phyloP scores from a whole-genome alignment of 2,888 invertebrate species.

The Marronus borbonicus region DNA sequence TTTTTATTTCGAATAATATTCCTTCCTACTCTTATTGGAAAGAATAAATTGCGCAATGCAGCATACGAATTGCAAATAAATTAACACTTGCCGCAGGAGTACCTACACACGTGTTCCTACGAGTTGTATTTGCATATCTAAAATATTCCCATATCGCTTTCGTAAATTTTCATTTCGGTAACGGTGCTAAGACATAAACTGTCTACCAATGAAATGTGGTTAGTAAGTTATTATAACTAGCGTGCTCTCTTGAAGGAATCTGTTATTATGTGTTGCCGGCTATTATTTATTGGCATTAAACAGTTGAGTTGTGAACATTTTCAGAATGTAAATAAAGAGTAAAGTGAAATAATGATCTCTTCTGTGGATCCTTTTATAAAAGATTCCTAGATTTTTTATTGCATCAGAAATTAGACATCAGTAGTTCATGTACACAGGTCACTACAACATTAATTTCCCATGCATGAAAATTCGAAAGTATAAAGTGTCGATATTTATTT shows the following conservation, averaged over 20 bases:
- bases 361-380: too few species aligned
- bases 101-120: background rate
- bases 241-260: background rate
- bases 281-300: background rate
- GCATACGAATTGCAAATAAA: constrained; percentile 13
- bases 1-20: too few species aligned
- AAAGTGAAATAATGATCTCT: background rate
- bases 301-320: background rate
- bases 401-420: background rate
- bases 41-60: constrained; percentile 16
- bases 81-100: constrained; percentile 21
- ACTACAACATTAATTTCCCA: background rate
- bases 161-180: constrained; percentile 26
- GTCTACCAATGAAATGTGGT: background rate
- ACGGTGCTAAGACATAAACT: constrained; percentile 7
- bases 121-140: background rate
- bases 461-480: background rate
- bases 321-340: background rate
- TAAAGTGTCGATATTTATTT: background rate
- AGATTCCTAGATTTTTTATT: background rate
- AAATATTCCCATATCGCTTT: constrained; percentile 23
- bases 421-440: too few species aligned
- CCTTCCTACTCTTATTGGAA: background rate
- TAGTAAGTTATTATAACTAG: constrained; percentile 5
- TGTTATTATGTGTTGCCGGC: background rate